Evolutionary conservation across 2,888 invertebrate genomes (phyloP).

Genomic region (Protodeltote pygarga): DNA sequence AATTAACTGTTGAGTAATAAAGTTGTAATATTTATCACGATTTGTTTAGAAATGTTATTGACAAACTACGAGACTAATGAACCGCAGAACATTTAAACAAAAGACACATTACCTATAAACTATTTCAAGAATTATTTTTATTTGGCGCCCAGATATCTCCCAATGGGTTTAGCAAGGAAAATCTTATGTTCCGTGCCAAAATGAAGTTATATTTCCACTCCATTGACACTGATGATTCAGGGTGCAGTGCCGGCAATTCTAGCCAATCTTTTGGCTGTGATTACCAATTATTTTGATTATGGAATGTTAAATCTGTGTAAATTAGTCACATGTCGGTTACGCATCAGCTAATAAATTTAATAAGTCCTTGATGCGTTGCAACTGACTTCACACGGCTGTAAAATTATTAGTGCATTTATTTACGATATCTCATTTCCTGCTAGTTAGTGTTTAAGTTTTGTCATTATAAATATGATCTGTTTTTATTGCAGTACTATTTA

Average conservation of each 20-base stretch:
- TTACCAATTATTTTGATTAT: conserved; percentile 74
- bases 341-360: conserved; percentile 73
- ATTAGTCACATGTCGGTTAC: conserved; percentile 68
- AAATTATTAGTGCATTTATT: conserved; percentile 43
- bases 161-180: conserved; percentile 62
- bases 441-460: conserved; percentile 16
- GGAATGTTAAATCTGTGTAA: conserved; percentile 66
- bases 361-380: conserved; percentile 54
- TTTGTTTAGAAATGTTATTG: too few relatives aligned
- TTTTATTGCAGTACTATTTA: conserved; percentile 25
- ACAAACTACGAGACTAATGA: conserved; percentile 2
- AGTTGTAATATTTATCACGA: too few relatives aligned
- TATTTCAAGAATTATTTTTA: conserved; percentile 64
- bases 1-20: too few relatives aligned
- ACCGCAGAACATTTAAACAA: conserved; percentile 28
- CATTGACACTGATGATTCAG: conserved; percentile 78
- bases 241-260: conserved; percentile 52
- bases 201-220: conserved; percentile 73
- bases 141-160: conserved; percentile 64
- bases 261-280: conserved; percentile 70
- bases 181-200: conserved; percentile 72
- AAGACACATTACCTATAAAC: conserved; percentile 37
- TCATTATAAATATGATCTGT: conserved; percentile 11
- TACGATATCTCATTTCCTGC: conserved; percentile 41
- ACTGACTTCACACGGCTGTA: conserved; percentile 29